Percentiles rank a stretch among this genome's conserved stretches.
Conservation (phyloP, 2,888 invertebrate genomes). For the Ichneumoninae sp. region DNA sequence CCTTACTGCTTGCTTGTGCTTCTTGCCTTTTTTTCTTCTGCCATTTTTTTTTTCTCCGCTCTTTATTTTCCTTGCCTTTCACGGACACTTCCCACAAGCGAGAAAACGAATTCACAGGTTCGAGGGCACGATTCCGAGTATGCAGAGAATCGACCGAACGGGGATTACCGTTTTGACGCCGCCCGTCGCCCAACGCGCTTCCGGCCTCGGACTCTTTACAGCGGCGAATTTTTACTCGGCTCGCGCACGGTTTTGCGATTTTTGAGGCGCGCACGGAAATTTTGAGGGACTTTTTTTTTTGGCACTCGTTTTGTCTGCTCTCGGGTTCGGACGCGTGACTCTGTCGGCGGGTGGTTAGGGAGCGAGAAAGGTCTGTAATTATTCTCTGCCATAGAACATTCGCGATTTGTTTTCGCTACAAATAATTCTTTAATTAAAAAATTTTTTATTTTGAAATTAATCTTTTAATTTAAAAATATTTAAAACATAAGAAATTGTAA, state of each 20-base stretch:
- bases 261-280: not conserved
- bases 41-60: not conserved
- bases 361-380: not conserved
- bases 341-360: no score
- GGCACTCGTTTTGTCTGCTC: no score
- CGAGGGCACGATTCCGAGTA: conserved; percentile 63
- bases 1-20: not conserved
- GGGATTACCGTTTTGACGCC: conserved; percentile 20
- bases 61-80: conserved; percentile 18
- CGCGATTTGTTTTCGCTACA: no score
- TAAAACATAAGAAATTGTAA: no score
- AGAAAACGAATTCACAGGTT: conserved; percentile 63
- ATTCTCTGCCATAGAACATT: not conserved
- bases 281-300: no score
- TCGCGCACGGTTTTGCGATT: not conserved
- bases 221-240: not conserved
- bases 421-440: no score
- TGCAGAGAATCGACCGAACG: conserved; percentile 38
- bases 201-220: not conserved
- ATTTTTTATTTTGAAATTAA: no score
- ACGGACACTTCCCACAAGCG: conserved; percentile 63
- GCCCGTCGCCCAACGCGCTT: not conserved
- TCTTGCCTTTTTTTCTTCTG: not conserved
- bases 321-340: no score
- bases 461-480: no score